Evolutionary conservation across 2,888 invertebrate species (phyloP).

Genomic region (Crepidodera aurea): DNA sequence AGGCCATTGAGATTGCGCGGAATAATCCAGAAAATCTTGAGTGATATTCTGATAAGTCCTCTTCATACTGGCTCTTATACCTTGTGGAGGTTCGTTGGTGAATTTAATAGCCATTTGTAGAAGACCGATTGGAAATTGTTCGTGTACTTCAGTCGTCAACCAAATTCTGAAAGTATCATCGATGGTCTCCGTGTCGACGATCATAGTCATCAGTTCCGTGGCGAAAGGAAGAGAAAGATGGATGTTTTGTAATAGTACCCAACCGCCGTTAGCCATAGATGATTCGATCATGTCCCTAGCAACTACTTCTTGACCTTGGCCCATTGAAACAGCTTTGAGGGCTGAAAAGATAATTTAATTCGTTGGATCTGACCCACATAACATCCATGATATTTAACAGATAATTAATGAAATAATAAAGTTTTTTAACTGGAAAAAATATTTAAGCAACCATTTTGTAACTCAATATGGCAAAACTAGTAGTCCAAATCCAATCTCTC

Average conservation of each 20-base stretch:
- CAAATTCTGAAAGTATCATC: slow-evolving; percentile 84
- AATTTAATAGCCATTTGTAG: slow-evolving; percentile 95
- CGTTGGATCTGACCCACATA: no score
- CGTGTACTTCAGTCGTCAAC: slow-evolving; percentile 94
- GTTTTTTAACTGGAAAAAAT: no score
- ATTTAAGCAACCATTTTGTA: no score
- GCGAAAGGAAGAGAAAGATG: slow-evolving; percentile 95
- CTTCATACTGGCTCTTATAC: slow-evolving; percentile 91
- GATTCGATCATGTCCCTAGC: slow-evolving; percentile 60
- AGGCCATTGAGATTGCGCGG: slow-evolving; percentile 91
- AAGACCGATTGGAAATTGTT: slow-evolving; percentile 86
- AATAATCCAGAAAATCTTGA: slow-evolving; percentile 92
- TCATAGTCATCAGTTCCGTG: slow-evolving; percentile 88
- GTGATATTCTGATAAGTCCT: slow-evolving; percentile 90
- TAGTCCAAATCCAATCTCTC: no score
- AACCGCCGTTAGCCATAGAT: slow-evolving; percentile 73
- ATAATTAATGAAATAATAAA: no score
- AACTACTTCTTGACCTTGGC: slow-evolving; percentile 88
- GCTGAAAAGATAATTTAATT: slow-evolving; percentile 64
- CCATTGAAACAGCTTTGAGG: slow-evolving; percentile 92
- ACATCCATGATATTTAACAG: neutral
- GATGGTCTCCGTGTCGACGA: slow-evolving; percentile 84
- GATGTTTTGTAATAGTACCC: slow-evolving; percentile 95
- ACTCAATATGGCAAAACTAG: no score
- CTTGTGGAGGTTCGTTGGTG: slow-evolving; percentile 97